Conservation (phyloP, 2,888 invertebrate genomes). For the Drosophila kokeensis region DNA sequence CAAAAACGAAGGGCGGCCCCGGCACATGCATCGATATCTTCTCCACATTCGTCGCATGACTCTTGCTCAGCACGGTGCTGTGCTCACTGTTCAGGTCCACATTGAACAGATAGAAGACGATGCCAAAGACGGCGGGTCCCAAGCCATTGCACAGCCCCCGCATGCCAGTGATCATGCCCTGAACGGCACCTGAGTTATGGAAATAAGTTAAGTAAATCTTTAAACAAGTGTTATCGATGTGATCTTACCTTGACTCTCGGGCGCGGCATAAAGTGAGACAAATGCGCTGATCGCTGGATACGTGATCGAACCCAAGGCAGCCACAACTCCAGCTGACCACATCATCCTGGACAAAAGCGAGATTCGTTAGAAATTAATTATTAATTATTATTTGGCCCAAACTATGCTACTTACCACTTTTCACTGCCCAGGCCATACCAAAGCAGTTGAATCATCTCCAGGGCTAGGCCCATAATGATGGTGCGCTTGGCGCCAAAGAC, state of each 20-base stretch:
- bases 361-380: background rate
- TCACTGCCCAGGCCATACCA: slow-evolving; percentile 99
- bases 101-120: slow-evolving; percentile 99
- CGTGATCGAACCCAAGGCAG: slow-evolving; percentile 97
- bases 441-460: slow-evolving; percentile 98
- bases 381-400: too few species aligned
- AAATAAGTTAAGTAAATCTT: background rate
- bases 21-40: slow-evolving; percentile 91
- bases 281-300: slow-evolving; percentile 99
- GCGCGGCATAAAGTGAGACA: slow-evolving; percentile 98
- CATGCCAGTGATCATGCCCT: slow-evolving; percentile 99
- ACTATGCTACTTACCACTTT: slow-evolving; percentile 89
- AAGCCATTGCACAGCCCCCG: slow-evolving; percentile 98
- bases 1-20: slow-evolving; percentile 99
- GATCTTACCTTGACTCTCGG: slow-evolving; percentile 95
- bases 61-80: slow-evolving; percentile 47
- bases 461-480: slow-evolving; percentile 97
- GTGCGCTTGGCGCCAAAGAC: slow-evolving; percentile 96
- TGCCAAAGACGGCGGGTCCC: slow-evolving; percentile 99
- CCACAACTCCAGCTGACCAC: slow-evolving; percentile 99
- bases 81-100: slow-evolving; percentile 96
- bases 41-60: slow-evolving; percentile 80
- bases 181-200: slow-evolving; percentile 89
- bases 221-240: background rate
- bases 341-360: slow-evolving; percentile 91